Conservation (phyloP, 2,113 vertebrate genomes). For the Microcebus jonahi region DNA sequence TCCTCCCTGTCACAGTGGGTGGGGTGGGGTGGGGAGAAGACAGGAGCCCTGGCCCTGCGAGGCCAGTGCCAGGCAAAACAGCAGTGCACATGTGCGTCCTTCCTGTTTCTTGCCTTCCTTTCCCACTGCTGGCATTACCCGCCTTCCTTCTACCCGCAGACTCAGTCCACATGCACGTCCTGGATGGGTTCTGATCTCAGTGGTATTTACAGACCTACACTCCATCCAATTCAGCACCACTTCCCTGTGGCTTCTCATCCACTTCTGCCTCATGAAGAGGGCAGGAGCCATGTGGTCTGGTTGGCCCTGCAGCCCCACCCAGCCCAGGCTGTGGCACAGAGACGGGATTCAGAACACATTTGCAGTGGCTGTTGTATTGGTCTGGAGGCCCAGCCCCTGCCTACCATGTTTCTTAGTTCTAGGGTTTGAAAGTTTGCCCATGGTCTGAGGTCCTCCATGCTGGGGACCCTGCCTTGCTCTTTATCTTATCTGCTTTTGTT, state of each 20-base stretch:
- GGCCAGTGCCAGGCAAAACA: background rate
- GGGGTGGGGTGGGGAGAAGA: background rate
- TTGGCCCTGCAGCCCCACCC: background rate
- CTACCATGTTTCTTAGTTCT: background rate
- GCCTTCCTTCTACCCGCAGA: background rate
- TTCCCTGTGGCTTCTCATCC: background rate
- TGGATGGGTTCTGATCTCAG: background rate
- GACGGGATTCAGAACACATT: background rate
- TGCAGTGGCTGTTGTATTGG: background rate
- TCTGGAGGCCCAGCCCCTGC: background rate
- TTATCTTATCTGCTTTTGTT: background rate
- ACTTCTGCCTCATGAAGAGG: background rate
- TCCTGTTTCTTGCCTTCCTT: background rate
- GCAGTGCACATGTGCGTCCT: background rate
- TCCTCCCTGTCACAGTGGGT: too few species aligned
- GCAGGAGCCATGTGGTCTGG: background rate
- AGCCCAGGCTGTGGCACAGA: background rate
- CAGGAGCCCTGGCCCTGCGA: background rate
- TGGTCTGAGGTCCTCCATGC: background rate
- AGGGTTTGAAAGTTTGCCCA: background rate
- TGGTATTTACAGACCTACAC: background rate
- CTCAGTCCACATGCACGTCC: background rate
- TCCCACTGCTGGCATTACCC: background rate
- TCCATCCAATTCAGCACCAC: background rate
- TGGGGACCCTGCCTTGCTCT: background rate